phyloP scores from a whole-genome alignment of 2,113 vertebrate species.

The Lophura nycthemera region DNA sequence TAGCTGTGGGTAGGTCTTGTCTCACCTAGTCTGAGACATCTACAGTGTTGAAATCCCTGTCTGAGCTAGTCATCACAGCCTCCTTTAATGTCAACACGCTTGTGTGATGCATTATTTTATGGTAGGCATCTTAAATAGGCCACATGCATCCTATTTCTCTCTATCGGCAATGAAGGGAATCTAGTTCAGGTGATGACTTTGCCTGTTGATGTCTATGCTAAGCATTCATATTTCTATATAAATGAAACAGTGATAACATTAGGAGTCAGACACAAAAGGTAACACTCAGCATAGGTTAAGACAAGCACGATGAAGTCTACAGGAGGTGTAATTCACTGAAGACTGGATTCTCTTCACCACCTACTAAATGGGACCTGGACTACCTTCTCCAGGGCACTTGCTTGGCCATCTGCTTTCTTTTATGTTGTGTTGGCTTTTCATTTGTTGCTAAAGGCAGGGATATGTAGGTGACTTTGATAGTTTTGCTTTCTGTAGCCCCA shows the following conservation, averaged over 20 bases:
- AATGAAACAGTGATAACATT: not conserved
- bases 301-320: not conserved
- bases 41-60: slow-evolving; percentile 48
- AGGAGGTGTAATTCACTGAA: not conserved
- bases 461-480: slow-evolving; percentile 19
- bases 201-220: not conserved
- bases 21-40: slow-evolving; percentile 60
- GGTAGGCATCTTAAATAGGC: slow-evolving; percentile 27
- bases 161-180: not conserved
- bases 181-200: not conserved
- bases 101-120: slow-evolving; percentile 7
- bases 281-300: not conserved
- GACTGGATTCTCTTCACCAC: slow-evolving; percentile 2
- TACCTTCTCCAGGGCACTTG: slow-evolving; percentile 20
- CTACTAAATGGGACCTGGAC: not conserved
- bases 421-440: slow-evolving; percentile 10
- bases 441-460: slow-evolving; percentile 2
- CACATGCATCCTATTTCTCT: not conserved
- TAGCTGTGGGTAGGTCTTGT: slow-evolving; percentile 55
- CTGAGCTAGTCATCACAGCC: slow-evolving; percentile 40
- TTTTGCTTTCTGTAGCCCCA: slow-evolving; percentile 25
- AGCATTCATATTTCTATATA: not conserved
- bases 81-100: slow-evolving; percentile 10
- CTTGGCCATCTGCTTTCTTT: slow-evolving; percentile 43
- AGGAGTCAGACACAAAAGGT: not conserved